Conservation (phyloP, 2,113 vertebrate species). For the Geococcyx californianus region DNA sequence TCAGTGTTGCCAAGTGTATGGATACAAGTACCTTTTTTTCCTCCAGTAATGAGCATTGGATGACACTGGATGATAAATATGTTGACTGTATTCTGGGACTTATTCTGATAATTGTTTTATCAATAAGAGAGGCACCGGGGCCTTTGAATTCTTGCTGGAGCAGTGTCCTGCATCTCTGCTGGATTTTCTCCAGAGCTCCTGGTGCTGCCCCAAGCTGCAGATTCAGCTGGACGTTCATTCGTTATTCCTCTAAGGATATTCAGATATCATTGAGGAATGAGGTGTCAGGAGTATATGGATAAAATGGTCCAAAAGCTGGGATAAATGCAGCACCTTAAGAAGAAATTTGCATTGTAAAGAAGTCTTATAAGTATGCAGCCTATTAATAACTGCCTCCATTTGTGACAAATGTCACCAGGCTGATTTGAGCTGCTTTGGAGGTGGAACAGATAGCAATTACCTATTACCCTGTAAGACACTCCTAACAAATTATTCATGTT, state of each 20-base stretch:
- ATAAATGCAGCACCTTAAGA: not conserved
- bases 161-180: not conserved
- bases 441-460: not conserved
- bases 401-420: constrained; percentile 57
- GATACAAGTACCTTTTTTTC: not conserved
- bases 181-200: not conserved
- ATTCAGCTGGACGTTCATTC: not conserved
- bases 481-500: not conserved
- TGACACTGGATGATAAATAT: not conserved
- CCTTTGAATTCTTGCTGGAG: not conserved
- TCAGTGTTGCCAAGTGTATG: not conserved
- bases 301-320: not conserved
- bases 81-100: not conserved
- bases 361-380: constrained; percentile 27
- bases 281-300: not conserved
- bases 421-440: constrained; percentile 49
- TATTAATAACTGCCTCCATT: constrained; percentile 43
- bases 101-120: not conserved
- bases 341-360: constrained; percentile 58
- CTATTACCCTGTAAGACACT: not conserved
- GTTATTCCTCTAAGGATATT: not conserved
- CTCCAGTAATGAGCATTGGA: not conserved
- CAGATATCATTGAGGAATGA: not conserved
- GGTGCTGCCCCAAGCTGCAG: not conserved
- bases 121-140: not conserved